Base-by-base conservation (phyloP, 2,113 vertebrate genomes). In the Trichechus manatus region DNA sequence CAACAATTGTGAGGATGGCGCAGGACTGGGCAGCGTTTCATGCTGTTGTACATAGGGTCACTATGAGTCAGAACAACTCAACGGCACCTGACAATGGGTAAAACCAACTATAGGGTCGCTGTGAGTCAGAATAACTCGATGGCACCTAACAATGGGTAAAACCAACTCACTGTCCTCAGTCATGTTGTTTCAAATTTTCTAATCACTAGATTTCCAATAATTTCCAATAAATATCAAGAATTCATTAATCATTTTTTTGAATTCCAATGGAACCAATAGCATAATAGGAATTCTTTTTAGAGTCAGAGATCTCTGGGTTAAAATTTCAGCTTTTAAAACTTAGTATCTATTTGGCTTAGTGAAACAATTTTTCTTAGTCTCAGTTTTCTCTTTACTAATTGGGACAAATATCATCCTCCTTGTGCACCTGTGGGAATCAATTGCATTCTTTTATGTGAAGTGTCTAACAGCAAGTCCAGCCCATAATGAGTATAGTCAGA, bases 91-190 rank as follows among this genome's bases (percentile, higher is more conserved):
- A 39, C 39, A 39, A 39, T 39, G 39, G 39, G 39, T 39, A 39
- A 39, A 39, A 39, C 39, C 39, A 39, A 39, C 39, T 39, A 39
- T 39, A 39, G 39, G 39, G 39, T 39, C 39, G 39, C 39, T 39
- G 39, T 39, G 39, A 39, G 39, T 39, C 39, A 39, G 39, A 39
- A 39, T 39, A 39, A 39, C 39, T 39, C 39, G 3, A 39, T 39
- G 39, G 39, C 39, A 39, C 39, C 39, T 39, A 39, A 39, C 39
- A 39, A 39, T 39, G 39, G 6, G 22, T 36, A 95, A 75, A 96
- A 59, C 14, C 33, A 81, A 33, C 86, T 61, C 85, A n/a, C 94
- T 92, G 95, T 68, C 56, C 23, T 80, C 80, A 15, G 20, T 91
- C 2, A 74, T 44, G 59, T 23, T 66, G 15, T 83, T 90, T 78